Evolutionary conservation across 2,888 invertebrate species (phyloP), one percentile per base, ranked within the genome.

Genomic region (Torymus tubicola): DNA sequence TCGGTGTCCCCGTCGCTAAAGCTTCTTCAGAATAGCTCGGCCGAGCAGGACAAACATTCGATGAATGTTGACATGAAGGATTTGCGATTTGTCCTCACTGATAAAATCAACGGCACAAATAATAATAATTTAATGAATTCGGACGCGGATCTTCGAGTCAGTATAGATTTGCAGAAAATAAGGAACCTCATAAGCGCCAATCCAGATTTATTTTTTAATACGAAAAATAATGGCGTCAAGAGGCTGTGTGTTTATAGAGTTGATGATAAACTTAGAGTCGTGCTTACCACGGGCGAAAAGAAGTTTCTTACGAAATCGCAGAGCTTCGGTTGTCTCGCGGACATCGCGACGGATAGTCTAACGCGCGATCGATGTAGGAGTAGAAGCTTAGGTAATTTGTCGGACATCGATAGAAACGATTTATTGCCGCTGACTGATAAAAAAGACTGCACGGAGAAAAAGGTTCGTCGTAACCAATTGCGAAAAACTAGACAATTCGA

Each of bases 141-240:
- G 4, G 42, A 71, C 5, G 63, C 61, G 13, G 58, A 83, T 52
- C 81, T 87, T 61, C 86, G 85, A 85, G 87, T 90, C 57, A 89
- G 89, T 70, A 88, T 90, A 71, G 89, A 90, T 83, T 82, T 90
- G 52, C 81, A 83, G 14, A 89, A 86, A 81, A 87, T 90, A 75
- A 84, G 82, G 58, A 78, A 82, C 13, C 80, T 88, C 2, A 79
- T 90, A 0, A 83, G 83, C 52, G 76, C 79, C 16, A 87, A 86
- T 55, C 84, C 87, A 3, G 78, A 85, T 73, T 82, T 86, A 53
- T 84, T 87, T 80, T 65, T 76, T 21, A 84, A 83, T 52, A 74
- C 61, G 50, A 78, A 74, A 67, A 60, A 52, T 63, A 75, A 72
- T 14, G 65, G 71, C 55, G 61, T 67, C 14, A 58, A 18, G 0